These are phyloP conservation scores for Drosophila atroscutellata DNA, from an alignment of 2,888 invertebrate species.

Conservation along the genomic window DNA sequence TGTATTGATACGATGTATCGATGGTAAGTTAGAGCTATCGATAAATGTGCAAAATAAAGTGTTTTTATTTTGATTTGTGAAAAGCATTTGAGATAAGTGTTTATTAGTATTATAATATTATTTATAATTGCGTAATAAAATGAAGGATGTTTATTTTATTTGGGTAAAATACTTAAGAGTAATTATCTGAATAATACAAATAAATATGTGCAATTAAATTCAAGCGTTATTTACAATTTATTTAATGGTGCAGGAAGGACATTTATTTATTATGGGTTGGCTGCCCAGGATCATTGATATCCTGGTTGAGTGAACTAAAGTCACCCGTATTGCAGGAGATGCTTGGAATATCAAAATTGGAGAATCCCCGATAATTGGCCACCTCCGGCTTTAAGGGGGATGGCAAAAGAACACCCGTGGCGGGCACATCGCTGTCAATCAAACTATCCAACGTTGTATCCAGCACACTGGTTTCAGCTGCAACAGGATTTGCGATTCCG, in stretches of 20 bases:
- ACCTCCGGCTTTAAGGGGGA: constrained; percentile 87
- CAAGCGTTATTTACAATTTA: constrained; percentile 53
- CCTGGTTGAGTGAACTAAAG: constrained; percentile 82
- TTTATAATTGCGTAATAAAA: not conserved
- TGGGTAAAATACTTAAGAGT: constrained; percentile 32
- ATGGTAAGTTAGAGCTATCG: not conserved
- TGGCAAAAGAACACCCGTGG: constrained; percentile 86
- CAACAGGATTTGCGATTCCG: constrained; percentile 17
- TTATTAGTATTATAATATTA: not conserved
- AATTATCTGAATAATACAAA: constrained; percentile 44
- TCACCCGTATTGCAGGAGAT: constrained; percentile 89
- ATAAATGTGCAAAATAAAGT: not conserved
- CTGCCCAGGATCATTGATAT: constrained; percentile 37
- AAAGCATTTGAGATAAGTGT: too few species aligned
- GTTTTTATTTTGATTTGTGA: not conserved
- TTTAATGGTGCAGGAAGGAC: constrained; percentile 5
- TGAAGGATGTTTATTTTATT: constrained; percentile 19
- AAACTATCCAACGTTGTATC: constrained; percentile 71
- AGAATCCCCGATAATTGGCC: constrained; percentile 87
- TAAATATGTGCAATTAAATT: constrained; percentile 52
- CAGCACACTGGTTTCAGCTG: constrained; percentile 34
- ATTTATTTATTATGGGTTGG: constrained; percentile 27
- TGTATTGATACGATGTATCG: constrained; percentile 1
- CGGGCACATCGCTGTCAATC: constrained; percentile 83
- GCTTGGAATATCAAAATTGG: constrained; percentile 88